These are phyloP conservation scores for Siniperca scherzeri DNA, from an alignment of 2,797 vertebrate genomes.

Conservation along the genomic window DNA sequence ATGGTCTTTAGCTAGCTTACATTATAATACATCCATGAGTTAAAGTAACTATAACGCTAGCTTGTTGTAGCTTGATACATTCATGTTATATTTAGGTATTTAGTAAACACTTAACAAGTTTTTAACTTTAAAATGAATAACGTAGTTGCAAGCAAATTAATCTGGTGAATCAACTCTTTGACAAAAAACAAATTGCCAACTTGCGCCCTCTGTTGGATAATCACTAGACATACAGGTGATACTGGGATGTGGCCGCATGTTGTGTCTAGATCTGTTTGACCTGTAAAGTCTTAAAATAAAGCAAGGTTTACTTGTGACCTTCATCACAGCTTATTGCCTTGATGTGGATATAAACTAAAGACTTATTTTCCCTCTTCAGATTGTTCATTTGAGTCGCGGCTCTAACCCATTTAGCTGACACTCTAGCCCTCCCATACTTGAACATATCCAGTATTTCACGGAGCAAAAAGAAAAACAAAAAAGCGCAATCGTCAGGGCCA, in stretches of 20 bases:
- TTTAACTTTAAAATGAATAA: neutral
- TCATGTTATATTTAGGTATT: neutral
- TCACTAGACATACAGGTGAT: neutral
- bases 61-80: neutral
- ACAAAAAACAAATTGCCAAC: too few relatives aligned
- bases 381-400: neutral
- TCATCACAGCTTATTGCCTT: neutral
- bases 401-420: neutral
- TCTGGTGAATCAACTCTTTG: neutral
- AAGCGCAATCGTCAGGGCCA: neutral
- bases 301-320: neutral
- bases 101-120: neutral
- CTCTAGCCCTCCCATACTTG: neutral
- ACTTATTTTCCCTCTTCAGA: neutral
- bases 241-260: neutral
- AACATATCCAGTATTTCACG: neutral
- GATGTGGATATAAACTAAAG: neutral
- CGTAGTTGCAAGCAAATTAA: neutral
- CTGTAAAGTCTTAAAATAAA: neutral
- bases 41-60: neutral
- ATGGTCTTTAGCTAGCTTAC: neutral
- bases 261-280: neutral
- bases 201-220: conserved; percentile 59
- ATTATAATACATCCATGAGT: neutral
- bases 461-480: neutral